A percentile compares a stretch with the other conserved stretches of the same genome.
phyloP scores from a whole-genome alignment of 2,113 vertebrate genomes.

The Ailuropoda melanoleuca region DNA sequence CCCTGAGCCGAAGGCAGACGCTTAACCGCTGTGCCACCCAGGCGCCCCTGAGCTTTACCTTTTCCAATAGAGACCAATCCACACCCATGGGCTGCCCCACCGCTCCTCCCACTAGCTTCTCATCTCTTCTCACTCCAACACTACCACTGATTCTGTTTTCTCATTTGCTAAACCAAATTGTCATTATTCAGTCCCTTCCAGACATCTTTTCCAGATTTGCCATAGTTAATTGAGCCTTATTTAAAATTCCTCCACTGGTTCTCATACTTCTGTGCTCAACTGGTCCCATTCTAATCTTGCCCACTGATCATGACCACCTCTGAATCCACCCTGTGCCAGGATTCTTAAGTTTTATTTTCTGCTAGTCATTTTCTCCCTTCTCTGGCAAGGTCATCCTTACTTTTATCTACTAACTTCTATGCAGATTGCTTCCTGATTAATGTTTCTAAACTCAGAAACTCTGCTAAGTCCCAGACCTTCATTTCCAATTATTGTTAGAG shows the following conservation, averaged over 20 bases:
- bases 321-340: neutral
- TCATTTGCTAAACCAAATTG: neutral
- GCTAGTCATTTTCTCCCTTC: neutral
- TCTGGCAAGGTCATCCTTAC: neutral
- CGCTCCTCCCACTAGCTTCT: neutral
- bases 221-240: neutral
- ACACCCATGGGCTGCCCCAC: neutral
- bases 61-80: neutral
- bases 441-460: neutral
- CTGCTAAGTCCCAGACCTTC: neutral
- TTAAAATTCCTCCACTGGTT: neutral
- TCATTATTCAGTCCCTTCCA: neutral
- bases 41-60: neutral
- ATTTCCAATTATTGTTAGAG: neutral
- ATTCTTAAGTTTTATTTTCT: neutral
- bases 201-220: constrained; percentile 6
- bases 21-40: too few relatives aligned
- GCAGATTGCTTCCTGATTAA: neutral
- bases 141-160: neutral
- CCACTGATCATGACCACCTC: neutral
- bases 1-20: too few relatives aligned
- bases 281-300: neutral
- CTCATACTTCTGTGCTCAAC: neutral
- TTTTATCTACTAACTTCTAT: neutral
- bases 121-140: neutral